Conservation (phyloP, 2,797 vertebrate species). For the Sebastolobus altivelis region DNA sequence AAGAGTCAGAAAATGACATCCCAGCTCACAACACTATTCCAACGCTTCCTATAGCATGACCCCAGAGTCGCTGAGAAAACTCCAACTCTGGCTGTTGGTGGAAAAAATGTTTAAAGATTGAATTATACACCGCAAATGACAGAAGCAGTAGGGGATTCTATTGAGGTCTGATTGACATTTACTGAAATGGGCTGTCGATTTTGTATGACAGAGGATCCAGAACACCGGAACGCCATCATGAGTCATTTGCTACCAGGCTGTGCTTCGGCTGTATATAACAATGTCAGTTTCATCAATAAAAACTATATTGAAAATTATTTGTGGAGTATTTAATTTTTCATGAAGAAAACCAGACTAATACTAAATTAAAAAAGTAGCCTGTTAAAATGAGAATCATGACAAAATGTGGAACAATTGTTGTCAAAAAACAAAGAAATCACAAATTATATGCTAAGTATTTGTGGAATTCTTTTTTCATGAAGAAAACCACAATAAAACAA, state of each 20-base stretch:
- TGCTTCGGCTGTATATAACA: not conserved
- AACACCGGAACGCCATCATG: conserved; percentile 16
- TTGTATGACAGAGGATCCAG: conserved; percentile 24
- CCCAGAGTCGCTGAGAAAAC: conserved; percentile 67
- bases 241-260: conserved; percentile 17
- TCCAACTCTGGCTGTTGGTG: conserved; percentile 39
- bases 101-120: conserved; percentile 58
- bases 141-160: conserved; percentile 41
- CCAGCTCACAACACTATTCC: conserved; percentile 65
- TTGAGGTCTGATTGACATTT: conserved; percentile 66
- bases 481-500: too few species aligned
- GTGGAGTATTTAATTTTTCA: too few species aligned
- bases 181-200: conserved; percentile 56
- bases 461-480: too few species aligned
- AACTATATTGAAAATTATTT: not conserved
- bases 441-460: too few species aligned
- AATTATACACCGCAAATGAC: conserved; percentile 69
- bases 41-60: conserved; percentile 70
- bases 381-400: too few species aligned
- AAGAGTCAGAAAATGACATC: conserved; percentile 70
- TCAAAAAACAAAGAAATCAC: too few species aligned
- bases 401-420: too few species aligned
- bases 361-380: too few species aligned
- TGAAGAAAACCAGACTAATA: not conserved
- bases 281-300: not conserved